Evolutionary conservation across 2,797 vertebrate genomes (phyloP).

Genomic region (Otolemur crassicaudatus): DNA sequence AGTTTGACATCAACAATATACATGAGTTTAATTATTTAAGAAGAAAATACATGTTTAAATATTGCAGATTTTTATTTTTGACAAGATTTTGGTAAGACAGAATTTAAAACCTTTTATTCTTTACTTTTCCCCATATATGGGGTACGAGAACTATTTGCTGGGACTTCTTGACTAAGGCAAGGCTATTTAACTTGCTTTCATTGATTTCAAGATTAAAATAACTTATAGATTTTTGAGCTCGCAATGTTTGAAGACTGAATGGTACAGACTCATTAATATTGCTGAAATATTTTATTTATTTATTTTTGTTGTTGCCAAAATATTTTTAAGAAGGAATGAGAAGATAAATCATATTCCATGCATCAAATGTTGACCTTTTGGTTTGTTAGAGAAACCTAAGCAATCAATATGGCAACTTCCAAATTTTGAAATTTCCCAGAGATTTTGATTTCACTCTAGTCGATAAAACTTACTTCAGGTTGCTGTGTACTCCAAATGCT

Average conservation of each 20-base stretch:
- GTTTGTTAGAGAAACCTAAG: constrained; percentile 10
- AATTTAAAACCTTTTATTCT: not conserved
- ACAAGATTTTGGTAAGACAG: not conserved
- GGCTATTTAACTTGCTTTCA: constrained; percentile 3
- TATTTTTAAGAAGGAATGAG: not conserved
- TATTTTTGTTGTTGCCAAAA: no score
- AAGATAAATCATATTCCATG: not conserved
- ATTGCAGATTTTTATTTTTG: not conserved
- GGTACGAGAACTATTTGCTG: constrained; percentile 14
- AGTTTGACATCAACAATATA: not conserved
- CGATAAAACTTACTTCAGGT: constrained; percentile 3
- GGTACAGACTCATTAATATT: constrained; percentile 29
- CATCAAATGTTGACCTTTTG: constrained; percentile 27
- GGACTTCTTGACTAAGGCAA: not conserved
- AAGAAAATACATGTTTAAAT: not conserved
- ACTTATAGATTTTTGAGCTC: not conserved
- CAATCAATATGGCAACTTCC: not conserved
- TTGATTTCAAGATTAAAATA: constrained; percentile 50
- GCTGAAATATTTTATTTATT: not conserved
- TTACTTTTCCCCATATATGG: not conserved
- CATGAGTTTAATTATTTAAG: constrained; percentile 2
- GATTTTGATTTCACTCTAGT: not conserved
- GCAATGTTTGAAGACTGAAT: constrained; percentile 11
- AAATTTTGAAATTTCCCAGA: constrained; percentile 1
- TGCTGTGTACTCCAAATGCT: not conserved